Percentiles rank a stretch among this genome's conserved stretches.
phyloP scores from a whole-genome alignment of 1,140 invertebrate species.

The Latrodectus geometricus region DNA sequence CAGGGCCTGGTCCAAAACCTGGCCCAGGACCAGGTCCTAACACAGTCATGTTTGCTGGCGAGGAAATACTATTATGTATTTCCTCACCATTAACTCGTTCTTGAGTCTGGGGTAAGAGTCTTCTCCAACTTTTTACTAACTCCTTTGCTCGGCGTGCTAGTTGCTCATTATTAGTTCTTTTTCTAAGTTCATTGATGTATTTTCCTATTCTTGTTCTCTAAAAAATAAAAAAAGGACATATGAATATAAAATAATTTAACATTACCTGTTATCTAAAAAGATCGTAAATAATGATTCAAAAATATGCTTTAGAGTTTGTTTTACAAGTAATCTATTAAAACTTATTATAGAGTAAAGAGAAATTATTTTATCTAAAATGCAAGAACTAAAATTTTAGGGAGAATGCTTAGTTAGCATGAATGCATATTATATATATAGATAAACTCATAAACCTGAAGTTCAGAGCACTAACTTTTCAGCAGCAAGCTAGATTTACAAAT shows the following conservation, averaged over 20 bases:
- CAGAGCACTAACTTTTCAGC: too few relatives aligned
- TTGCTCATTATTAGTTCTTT: conserved; percentile 81
- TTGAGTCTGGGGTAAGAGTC: conserved; percentile 71
- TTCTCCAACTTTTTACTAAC: conserved; percentile 90
- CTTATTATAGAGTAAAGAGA: neutral
- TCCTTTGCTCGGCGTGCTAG: conserved; percentile 90
- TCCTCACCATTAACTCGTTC: conserved; percentile 55
- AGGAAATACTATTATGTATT: conserved; percentile 25
- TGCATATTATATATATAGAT: too few relatives aligned
- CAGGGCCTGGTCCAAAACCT: conserved; percentile 60
- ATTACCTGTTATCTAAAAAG: neutral
- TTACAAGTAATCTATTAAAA: neutral
- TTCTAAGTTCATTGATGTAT: conserved; percentile 89
- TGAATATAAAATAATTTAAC: neutral
- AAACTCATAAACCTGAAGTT: too few relatives aligned
- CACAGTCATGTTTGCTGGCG: conserved; percentile 36
- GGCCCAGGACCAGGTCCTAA: conserved; percentile 55
- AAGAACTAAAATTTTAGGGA: neutral
- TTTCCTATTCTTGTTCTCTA: conserved; percentile 90
- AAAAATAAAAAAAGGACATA: conserved; percentile 65
- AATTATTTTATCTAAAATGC: neutral
- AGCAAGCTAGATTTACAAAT: too few relatives aligned
- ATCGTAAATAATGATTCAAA: neutral
- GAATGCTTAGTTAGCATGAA: too few relatives aligned
- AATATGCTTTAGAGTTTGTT: neutral